These are phyloP conservation scores for Polydrusus tereticollis DNA, from an alignment of 2,888 invertebrate genomes.

Conservation along the genomic window DNA sequence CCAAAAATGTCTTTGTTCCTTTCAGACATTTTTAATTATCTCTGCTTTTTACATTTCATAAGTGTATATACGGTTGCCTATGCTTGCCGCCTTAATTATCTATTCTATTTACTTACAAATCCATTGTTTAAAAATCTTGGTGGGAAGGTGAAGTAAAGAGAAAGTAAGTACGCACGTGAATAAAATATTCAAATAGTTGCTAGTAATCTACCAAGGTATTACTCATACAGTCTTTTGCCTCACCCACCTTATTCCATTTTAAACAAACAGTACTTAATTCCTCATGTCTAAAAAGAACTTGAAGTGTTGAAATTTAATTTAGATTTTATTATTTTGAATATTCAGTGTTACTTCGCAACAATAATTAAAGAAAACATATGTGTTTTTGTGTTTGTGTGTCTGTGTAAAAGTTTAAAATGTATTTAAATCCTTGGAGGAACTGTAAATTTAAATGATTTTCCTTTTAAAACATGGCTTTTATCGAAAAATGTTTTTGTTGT, in stretches of 20 bases:
- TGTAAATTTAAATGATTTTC: constrained; percentile 45
- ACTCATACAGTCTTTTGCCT: constrained; percentile 59
- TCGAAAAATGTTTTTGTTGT: constrained; percentile 68
- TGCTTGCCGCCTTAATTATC: background rate
- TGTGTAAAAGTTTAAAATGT: constrained; percentile 31
- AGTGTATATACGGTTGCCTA: constrained; percentile 2
- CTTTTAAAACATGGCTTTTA: constrained; percentile 62
- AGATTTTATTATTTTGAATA: background rate
- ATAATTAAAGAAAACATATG: background rate
- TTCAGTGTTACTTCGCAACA: background rate
- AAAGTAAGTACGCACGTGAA: constrained; percentile 64
- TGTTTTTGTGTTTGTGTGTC: constrained; percentile 8
- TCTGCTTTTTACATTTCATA: no score
- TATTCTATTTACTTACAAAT: background rate
- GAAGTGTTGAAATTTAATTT: background rate
- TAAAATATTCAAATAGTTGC: constrained; percentile 64
- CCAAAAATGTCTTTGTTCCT: no score
- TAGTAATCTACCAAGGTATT: constrained; percentile 58
- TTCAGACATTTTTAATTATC: no score
- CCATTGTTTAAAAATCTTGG: constrained; percentile 45
- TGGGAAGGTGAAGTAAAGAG: constrained; percentile 58
- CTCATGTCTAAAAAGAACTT: background rate
- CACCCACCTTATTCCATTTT: constrained; percentile 51
- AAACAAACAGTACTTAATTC: constrained; percentile 17
- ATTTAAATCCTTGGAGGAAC: constrained; percentile 42